Percentiles rank a stretch among this genome's conserved stretches.
phyloP scores from a whole-genome alignment of 1,140 invertebrate genomes.

The Pteromalus puparum region DNA sequence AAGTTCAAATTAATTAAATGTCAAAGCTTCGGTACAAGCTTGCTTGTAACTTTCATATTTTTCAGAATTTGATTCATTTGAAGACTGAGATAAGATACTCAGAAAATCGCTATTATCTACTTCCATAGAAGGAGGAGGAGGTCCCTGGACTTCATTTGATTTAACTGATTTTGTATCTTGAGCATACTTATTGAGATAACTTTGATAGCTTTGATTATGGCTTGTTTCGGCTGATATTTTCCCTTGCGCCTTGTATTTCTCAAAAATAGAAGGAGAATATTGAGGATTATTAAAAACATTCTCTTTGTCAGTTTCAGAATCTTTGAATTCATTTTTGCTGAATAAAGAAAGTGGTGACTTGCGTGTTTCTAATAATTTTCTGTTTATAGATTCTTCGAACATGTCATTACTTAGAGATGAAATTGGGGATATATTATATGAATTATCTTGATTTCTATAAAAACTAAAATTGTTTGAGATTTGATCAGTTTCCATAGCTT shows the following conservation, averaged over 20 bases:
- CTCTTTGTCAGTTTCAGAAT: not conserved
- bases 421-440: not conserved
- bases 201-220: not conserved
- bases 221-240: not conserved
- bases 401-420: not conserved
- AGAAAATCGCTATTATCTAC: constrained; percentile 8
- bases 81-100: constrained; percentile 38
- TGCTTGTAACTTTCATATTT: constrained; percentile 42
- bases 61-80: constrained; percentile 34
- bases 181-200: not conserved
- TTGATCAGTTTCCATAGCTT: not conserved
- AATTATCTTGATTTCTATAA: not conserved
- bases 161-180: constrained; percentile 1
- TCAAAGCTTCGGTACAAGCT: constrained; percentile 37
- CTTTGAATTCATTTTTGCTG: not conserved
- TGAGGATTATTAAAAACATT: not conserved
- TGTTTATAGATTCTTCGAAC: not conserved
- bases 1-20: constrained; percentile 15
- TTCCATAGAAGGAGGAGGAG: not conserved
- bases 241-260: not conserved
- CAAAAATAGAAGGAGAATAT: constrained; percentile 2
- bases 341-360: not conserved
- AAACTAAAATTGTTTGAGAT: not conserved
- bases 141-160: not conserved
- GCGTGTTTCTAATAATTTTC: not conserved